A percentile compares a stretch with the other conserved stretches of the same genome.
These are phyloP conservation scores for Metacarcinus magister DNA, from an alignment of 2,888 invertebrate genomes.

Conservation along the genomic window DNA sequence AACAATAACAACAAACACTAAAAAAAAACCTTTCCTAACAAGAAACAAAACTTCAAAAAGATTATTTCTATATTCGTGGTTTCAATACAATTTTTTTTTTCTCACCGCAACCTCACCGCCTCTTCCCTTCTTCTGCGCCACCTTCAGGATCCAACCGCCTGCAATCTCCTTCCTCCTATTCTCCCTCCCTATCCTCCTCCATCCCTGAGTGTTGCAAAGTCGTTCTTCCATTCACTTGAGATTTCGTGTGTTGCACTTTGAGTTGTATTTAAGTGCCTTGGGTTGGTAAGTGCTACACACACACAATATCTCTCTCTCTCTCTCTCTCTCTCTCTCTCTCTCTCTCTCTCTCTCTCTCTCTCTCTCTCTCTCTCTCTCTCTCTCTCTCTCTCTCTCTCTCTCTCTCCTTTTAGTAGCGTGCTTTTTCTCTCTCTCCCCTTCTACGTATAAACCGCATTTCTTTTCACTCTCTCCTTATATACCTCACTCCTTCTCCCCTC, in stretches of 20 bases:
- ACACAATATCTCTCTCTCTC: no score
- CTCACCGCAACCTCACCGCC: neutral
- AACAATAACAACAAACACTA: neutral
- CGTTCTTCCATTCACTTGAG: neutral
- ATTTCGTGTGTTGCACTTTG: neutral
- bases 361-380: conserved; percentile 49
- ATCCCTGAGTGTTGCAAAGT: neutral
- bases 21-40: neutral
- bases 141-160: neutral
- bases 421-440: neutral
- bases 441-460: neutral
- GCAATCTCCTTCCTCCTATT: neutral
- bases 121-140: neutral
- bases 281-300: neutral
- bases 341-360: conserved; percentile 49
- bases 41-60: neutral
- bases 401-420: neutral
- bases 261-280: neutral
- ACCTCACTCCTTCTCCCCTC: neutral
- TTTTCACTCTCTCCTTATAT: conserved; percentile 36
- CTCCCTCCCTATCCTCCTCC: neutral
- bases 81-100: neutral
- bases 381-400: neutral
- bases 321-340: conserved; percentile 39
- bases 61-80: neutral